Evolutionary conservation across 2,888 invertebrate species (phyloP).

Genomic region (Pantelozetes paolii): DNA sequence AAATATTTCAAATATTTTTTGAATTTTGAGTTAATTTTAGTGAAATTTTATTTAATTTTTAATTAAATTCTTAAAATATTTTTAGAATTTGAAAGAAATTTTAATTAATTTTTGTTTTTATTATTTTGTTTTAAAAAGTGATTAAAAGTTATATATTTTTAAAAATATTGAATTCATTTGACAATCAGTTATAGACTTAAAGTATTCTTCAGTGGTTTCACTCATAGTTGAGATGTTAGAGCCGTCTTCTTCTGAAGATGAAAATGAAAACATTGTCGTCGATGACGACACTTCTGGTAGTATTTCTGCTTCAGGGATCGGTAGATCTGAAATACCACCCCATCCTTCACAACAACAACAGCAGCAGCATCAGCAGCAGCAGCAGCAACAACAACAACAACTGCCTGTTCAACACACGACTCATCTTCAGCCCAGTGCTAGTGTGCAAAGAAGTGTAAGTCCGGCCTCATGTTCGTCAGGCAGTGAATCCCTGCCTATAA

Average conservation of each 20-base stretch:
- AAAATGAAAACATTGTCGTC: conserved; percentile 54
- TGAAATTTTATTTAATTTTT: conserved; percentile 3
- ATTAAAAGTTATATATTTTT: neutral
- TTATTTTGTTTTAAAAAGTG: neutral
- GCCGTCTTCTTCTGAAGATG: conserved; percentile 57
- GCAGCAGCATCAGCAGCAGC: conserved; percentile 20
- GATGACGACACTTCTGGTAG: conserved; percentile 52
- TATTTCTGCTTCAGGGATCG: conserved; percentile 43
- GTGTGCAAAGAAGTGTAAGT: conserved; percentile 23
- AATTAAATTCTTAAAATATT: no score
- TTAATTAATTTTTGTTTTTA: no score
- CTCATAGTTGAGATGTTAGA: conserved; percentile 52
- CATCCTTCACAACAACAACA: conserved; percentile 34
- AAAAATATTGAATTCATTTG: neutral
- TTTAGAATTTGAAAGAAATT: no score
- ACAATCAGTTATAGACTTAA: neutral
- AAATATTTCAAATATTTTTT: neutral
- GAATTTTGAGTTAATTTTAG: no score
- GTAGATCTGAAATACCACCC: conserved; percentile 46
- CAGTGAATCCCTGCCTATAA: neutral
- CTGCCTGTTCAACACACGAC: conserved; percentile 49
- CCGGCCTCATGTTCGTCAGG: conserved; percentile 20
- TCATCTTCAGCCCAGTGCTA: conserved; percentile 28
- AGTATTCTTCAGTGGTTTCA: neutral
- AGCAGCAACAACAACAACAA: conserved; percentile 26